These are phyloP conservation scores for Platichthys stellatus DNA, from an alignment of 2,113 vertebrate species.

Conservation along the genomic window DNA sequence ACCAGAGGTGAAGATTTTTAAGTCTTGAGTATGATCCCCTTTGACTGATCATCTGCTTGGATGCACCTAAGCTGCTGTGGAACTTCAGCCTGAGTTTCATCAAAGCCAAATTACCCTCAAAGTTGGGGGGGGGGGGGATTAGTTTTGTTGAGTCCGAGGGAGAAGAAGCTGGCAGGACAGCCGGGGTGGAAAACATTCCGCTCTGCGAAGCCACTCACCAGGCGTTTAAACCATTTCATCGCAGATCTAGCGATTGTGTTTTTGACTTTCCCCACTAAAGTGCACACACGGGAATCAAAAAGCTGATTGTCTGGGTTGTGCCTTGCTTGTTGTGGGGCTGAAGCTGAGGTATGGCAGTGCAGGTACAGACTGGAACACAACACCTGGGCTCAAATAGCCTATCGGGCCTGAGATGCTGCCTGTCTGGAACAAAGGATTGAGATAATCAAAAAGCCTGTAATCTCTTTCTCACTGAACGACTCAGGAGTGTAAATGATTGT, in stretches of 20 bases:
- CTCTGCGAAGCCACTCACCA: constrained; percentile 7
- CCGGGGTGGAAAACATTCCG: constrained; percentile 45
- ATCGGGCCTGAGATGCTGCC: neutral
- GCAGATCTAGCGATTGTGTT: neutral
- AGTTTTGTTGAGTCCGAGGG: constrained; percentile 24
- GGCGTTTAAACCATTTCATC: neutral
- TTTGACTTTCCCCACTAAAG: neutral
- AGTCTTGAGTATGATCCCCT: constrained; percentile 32
- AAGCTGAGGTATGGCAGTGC: constrained; percentile 12
- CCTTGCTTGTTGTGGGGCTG: neutral
- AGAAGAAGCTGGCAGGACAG: constrained; percentile 30
- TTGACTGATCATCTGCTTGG: constrained; percentile 55
- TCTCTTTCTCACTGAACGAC: constrained; percentile 16
- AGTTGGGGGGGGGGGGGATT: constrained; percentile 43
- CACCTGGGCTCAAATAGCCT: constrained; percentile 34
- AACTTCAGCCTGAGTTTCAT: constrained; percentile 53
- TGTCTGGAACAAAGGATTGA: constrained; percentile 25
- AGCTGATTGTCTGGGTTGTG: neutral
- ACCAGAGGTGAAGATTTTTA: constrained; percentile 12
- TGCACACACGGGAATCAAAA: neutral
- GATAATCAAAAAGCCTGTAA: constrained; percentile 5
- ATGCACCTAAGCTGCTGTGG: constrained; percentile 59
- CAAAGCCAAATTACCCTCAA: constrained; percentile 42
- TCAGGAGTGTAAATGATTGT: constrained; percentile 13
- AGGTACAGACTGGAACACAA: constrained; percentile 22